Evolutionary conservation across 2,888 invertebrate genomes (phyloP), one percentile per base, ranked within the genome.

Genomic region (Scaptomyza caliginosa): DNA sequence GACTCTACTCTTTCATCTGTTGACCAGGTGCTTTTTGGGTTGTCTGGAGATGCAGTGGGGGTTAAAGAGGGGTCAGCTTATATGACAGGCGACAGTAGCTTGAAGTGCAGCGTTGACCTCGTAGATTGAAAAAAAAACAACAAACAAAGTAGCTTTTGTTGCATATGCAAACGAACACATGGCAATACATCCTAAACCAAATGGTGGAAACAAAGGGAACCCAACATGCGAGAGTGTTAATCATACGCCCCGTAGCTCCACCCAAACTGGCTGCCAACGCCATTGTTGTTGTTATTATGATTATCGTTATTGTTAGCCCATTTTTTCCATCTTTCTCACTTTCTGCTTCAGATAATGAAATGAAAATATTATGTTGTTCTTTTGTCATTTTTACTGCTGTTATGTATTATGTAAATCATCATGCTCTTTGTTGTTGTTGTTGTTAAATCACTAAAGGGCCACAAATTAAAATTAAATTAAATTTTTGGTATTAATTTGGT

Each of bases 401-500:
- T 59, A 49, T 57, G 48, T 34, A 55, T 38, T 56, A 58, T 57
- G 48, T 39, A 58, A 60, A 55, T 13, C n/a, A 19, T 21, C 43
- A 52, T 30, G 16, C 10, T 26, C 40, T 2, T 26, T 38, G 17
- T 39, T 42, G 39, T 54, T 46, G 49, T 32, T 8, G 39, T 17
- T 42, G 46, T 28, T 38, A 34, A 52, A 50, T 56, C 71, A 66
- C 79, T 71, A 68, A 70, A 64, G 60, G 38, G 32, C 50, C 49
- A 38, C 42, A 70, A 70, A 74, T 71, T 77, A 56, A 63, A 59
- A 73, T 67, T 67, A 64, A 58, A 72, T 64, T 66, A 72, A 63
- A 63, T 67, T 77, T 69, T 17, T 28, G 7, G 7, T 17, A 62
- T 73, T 80, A 64, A 67, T 66, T 63, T 73, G 34, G 21, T 50